phyloP scores from a whole-genome alignment of 2,113 vertebrate species.

The Manacus vitellinus region DNA sequence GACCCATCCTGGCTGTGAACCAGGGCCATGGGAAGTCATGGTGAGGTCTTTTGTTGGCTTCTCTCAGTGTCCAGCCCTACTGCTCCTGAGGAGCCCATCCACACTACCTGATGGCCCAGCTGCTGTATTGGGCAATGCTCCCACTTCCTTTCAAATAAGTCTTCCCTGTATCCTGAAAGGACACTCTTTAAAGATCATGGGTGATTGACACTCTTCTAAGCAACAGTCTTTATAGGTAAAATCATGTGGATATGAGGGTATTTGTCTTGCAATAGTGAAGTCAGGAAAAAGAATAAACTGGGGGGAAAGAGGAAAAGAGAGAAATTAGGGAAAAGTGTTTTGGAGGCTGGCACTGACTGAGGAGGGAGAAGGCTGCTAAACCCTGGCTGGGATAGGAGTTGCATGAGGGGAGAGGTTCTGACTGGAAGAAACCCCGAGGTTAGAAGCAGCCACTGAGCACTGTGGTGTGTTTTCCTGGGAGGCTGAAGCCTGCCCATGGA shows the following conservation, averaged over 20 bases:
- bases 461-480: conserved; percentile 18
- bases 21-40: not conserved
- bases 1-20: not conserved
- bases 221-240: not conserved
- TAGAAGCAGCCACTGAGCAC: not conserved
- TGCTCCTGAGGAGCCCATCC: not conserved
- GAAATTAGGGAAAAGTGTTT: not conserved
- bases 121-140: not conserved
- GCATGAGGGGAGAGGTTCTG: not conserved
- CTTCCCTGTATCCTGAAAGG: not conserved
- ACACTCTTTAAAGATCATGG: not conserved
- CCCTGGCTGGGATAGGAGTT: not conserved
- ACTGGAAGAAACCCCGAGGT: not conserved
- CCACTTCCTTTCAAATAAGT: not conserved
- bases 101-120: not conserved
- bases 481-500: not conserved
- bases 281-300: not conserved
- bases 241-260: not conserved
- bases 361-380: not conserved
- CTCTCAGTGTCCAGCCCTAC: not conserved
- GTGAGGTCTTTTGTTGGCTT: not conserved
- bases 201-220: not conserved
- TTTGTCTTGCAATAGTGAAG: not conserved
- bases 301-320: not conserved
- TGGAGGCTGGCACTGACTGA: not conserved